Conservation (phyloP, 2,113 vertebrate genomes). For the Buteo buteo region DNA sequence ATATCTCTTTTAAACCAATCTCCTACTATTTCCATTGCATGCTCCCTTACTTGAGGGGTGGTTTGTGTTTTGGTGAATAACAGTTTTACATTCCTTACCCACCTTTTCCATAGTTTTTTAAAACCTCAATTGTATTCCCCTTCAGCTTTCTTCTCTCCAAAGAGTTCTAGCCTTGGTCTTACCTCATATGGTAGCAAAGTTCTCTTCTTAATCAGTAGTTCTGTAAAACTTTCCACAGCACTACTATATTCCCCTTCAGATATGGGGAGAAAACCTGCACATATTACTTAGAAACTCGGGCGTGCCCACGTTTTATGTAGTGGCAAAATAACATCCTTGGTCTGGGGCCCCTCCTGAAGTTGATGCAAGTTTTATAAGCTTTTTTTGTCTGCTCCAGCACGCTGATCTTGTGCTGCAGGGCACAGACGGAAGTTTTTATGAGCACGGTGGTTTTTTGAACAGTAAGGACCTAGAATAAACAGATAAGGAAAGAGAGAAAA, state of each 20-base stretch:
- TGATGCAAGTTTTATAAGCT: background rate
- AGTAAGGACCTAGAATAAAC: background rate
- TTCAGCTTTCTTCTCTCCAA: background rate
- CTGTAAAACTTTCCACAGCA: background rate
- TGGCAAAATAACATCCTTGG: background rate
- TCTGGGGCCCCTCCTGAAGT: background rate
- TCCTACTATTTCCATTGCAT: background rate
- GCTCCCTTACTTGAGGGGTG: background rate
- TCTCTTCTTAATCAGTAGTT: background rate
- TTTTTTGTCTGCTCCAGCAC: background rate
- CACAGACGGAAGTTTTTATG: background rate
- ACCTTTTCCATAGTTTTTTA: background rate
- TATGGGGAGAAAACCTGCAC: rapidly evolving
- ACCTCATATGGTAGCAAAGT: rapidly evolving
- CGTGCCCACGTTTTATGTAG: background rate
- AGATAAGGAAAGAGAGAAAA: background rate
- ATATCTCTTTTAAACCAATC: background rate
- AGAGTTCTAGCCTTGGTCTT: background rate
- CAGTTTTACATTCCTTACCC: background rate
- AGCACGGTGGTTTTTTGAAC: background rate
- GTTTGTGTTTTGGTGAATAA: background rate
- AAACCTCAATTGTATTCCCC: background rate
- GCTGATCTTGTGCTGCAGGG: background rate
- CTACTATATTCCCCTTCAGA: background rate
- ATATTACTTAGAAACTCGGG: rapidly evolving